These are phyloP conservation scores for Xestia rhomboidea DNA, from an alignment of 2,888 invertebrate species.

Conservation along the genomic window DNA sequence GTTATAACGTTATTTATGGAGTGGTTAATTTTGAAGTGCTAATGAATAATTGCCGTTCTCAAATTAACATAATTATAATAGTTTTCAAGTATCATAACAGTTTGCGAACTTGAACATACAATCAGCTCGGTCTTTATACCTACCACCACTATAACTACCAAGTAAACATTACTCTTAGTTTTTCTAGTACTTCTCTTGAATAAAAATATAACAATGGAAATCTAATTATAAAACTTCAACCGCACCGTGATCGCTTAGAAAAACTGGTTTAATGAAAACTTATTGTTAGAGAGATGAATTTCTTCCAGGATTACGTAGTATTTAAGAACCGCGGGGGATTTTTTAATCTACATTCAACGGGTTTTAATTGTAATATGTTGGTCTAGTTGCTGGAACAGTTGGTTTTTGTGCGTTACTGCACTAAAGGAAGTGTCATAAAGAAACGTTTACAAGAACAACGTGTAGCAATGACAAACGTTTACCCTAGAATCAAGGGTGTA, in stretches of 20 bases:
- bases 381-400: neutral
- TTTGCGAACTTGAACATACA: neutral
- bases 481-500: neutral
- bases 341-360: neutral
- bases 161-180: neutral
- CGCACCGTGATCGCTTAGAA: conserved; percentile 43
- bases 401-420: neutral
- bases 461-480: neutral
- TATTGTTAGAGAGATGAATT: conserved; percentile 33
- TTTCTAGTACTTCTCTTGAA: conserved; percentile 7
- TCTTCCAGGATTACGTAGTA: conserved; percentile 1
- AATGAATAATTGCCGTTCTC: conserved; percentile 19
- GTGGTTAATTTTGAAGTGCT: conserved; percentile 9
- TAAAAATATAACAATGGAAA: conserved; percentile 39
- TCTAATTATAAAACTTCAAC: conserved; percentile 57
- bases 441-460: neutral
- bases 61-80: conserved; percentile 9
- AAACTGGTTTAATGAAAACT: conserved; percentile 44
- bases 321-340: neutral
- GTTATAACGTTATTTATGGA: conserved; percentile 10
- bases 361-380: neutral
- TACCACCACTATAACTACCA: neutral
- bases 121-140: neutral
- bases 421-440: too few species aligned
- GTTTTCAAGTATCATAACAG: neutral